phyloP scores from a whole-genome alignment of 2,888 invertebrate species.

The Sinelater perroti region DNA sequence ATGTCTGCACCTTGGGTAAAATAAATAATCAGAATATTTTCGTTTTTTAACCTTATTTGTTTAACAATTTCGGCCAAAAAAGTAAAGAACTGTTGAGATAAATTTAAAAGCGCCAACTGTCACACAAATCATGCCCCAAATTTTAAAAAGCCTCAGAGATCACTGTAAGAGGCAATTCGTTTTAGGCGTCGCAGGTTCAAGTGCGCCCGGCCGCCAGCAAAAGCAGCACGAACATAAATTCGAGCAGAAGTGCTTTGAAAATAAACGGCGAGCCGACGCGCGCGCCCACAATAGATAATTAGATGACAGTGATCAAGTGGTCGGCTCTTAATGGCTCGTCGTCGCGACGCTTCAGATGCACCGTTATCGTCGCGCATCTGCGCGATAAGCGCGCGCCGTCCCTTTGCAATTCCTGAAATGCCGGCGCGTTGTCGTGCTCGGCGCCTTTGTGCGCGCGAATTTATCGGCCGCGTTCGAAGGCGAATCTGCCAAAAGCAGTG shows the following conservation, averaged over 20 bases:
- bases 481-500: constrained; percentile 28
- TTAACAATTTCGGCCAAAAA: too few relatives aligned
- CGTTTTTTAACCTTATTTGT: too few relatives aligned
- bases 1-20: too few relatives aligned
- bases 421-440: constrained; percentile 8
- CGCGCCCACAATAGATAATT: constrained; percentile 39
- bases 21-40: too few relatives aligned
- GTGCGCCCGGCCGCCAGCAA: too few relatives aligned
- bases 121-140: too few relatives aligned
- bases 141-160: too few relatives aligned
- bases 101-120: too few relatives aligned
- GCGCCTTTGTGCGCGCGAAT: constrained; percentile 21
- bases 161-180: too few relatives aligned
- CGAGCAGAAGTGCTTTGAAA: constrained; percentile 20
- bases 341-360: constrained; percentile 35
- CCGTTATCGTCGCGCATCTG: constrained; percentile 29
- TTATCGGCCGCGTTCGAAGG: constrained; percentile 3
- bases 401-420: constrained; percentile 11
- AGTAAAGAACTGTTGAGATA: too few relatives aligned
- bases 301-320: constrained; percentile 40
- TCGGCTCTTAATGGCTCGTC: constrained; percentile 36
- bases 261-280: constrained; percentile 27
- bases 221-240: constrained; percentile 15
- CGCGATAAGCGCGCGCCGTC: constrained; percentile 2
- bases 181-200: too few relatives aligned